Base-by-base conservation (phyloP, 2,888 invertebrate genomes). In the Sthenelais limicola region DNA sequence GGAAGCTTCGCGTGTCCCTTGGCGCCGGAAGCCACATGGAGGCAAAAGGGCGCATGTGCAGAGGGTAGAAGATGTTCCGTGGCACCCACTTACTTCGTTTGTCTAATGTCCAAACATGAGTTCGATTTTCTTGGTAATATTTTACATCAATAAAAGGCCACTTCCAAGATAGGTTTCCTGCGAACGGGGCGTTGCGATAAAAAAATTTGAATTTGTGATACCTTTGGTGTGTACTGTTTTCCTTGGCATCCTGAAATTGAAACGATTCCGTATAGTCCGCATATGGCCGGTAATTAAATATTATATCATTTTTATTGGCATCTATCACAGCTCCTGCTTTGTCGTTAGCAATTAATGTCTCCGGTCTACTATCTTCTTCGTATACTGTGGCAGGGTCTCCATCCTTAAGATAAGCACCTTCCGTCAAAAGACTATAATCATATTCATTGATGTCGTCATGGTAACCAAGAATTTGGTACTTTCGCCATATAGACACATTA, bases 131-230 rank as follows among this genome's bases (percentile, higher is more conserved):
- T 21, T n/a, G 26, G 56, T 70, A 70, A 26, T 70, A 70, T 47
- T 70, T 70, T 24, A 56, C 49, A n/a, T 70, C 70, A n/a, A 70
- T 70, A 28, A 43, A 70, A n/a, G 70, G 70, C 70, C 70, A 70
- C 28, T 54, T 70, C 70, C 70, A 70, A 15, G 56, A 15, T 3
- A n/a, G 24, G 5, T 51, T 32, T 5, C 70, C 70, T 7, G 70
- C 70, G 21, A 43, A 12, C 5, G 56, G 26, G 1, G 56, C 7
- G 30, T 43, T n/a, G 24, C 21, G 24, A 43, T 38, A 56, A 47
- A 70, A 70, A 47, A 70, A 70, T 43, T 70, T 70, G 51, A 70
- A 70, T 26, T 70, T 70, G 33, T 70, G 70, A 38, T 56, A 70
- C 24, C 62, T 35, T 5, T 33, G 62, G 24, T 62, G 62, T 18